Base-by-base conservation (phyloP, 2,888 invertebrate species). In the Netelia melanura region DNA sequence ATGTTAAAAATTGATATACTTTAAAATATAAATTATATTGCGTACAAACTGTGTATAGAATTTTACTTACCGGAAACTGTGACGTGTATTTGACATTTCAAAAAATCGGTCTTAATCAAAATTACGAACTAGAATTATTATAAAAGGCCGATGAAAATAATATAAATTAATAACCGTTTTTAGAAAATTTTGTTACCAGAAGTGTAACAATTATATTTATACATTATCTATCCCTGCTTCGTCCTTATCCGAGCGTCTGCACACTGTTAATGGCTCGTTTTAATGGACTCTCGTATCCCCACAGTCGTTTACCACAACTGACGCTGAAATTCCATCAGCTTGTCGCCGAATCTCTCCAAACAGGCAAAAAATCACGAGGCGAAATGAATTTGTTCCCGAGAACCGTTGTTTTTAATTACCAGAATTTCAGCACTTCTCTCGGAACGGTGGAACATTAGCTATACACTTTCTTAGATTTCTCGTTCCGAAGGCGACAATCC, bases 331-430 rank as follows among this genome's bases (percentile, higher is more conserved):
- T 88, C 87, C 87, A 78, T 72, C 87, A 85, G 74, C 81, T 86
- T 86, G 88, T 89, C 90, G 88, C 88, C 85, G 86, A 90, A 88
- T 71, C 65, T 89, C 82, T 84, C 82, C 48, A 65, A 62, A 68
- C 72, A 78, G 79, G 71, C 82, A 71, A 58, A 30, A 3, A 23
- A 61, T 86, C 85, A 70, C 48, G 65, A 61, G n/a, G 68, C 85
- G 56, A 83, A 62, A 84, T 83, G 64, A 87, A 87, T 87, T 71
- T 65, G 11, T 70, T 58, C 10, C 71, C 1, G 6, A 48, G 68
- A 77, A 64, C 67, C 38, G 64, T 82, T 54, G 84, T 70, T 76
- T 64, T 23, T 74, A 11, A 74, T 74, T 58, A 23, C 62, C 58
- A 56, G 43, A 75, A 86, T 84, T 82, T 79, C 75, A 61, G 62